A percentile compares a stretch with the other conserved stretches of the same genome.
Evolutionary conservation across 2,113 vertebrate species (phyloP).

Genomic region (Delphinus delphis): DNA sequence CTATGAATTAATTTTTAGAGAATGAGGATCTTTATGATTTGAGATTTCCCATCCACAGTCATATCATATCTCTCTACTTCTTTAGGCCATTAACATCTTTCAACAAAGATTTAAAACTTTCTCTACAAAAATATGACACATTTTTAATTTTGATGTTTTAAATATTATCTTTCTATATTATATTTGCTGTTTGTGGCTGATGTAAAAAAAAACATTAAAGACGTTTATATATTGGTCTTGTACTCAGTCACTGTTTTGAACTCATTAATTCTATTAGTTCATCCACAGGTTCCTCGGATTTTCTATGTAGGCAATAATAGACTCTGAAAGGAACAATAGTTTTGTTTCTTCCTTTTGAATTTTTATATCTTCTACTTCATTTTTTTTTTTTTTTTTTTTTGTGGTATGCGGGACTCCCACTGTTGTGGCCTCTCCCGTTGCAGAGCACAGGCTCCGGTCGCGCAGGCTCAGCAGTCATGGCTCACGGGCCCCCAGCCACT

Average conservation of each 20-base stretch:
- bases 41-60: not conserved
- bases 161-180: not conserved
- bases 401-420: too few species aligned
- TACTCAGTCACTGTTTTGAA: not conserved
- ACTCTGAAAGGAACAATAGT: not conserved
- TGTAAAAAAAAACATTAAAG: not conserved
- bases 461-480: too few species aligned
- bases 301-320: not conserved
- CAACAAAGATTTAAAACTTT: not conserved
- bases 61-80: not conserved
- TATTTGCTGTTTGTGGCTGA: not conserved
- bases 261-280: not conserved
- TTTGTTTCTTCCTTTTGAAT: not conserved
- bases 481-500: too few species aligned
- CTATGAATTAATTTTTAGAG: constrained; percentile 10
- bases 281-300: not conserved
- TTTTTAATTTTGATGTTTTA: not conserved
- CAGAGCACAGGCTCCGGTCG: too few species aligned
- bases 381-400: not conserved
- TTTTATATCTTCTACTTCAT: not conserved
- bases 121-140: not conserved
- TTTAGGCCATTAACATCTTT: not conserved
- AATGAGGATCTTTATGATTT: not conserved
- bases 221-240: not conserved
- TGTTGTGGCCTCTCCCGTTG: too few species aligned